phyloP scores from a whole-genome alignment of 2,113 vertebrate genomes.

The Callionymus lyra region DNA sequence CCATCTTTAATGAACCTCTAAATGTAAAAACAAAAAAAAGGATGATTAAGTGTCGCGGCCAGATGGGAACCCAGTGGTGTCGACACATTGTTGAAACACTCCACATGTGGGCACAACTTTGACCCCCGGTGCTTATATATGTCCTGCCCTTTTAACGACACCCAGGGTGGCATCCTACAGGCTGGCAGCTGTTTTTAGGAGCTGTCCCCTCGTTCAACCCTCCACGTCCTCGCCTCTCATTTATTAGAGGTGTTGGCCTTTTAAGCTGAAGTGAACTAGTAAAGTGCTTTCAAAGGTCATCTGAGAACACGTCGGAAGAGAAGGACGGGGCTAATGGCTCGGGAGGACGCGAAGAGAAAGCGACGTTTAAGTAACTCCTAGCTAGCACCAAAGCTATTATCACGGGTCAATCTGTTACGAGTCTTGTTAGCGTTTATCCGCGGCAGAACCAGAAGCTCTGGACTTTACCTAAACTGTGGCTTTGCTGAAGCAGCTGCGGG shows the following conservation, averaged over 20 bases:
- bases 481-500: conserved; percentile 40
- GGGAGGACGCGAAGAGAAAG: no score
- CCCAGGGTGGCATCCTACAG: conserved; percentile 53
- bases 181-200: conserved; percentile 61
- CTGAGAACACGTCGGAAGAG: no score
- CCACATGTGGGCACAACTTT: conserved; percentile 44
- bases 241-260: no score
- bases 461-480: conserved; percentile 47
- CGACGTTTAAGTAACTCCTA: no score
- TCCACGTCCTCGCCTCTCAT: conserved; percentile 29
- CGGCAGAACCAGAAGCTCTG: conserved; percentile 37
- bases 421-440: no score
- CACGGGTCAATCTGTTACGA: no score
- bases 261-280: no score
- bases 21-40: conserved; percentile 8
- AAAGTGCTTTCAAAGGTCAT: no score
- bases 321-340: no score
- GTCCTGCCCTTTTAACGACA: conserved; percentile 25
- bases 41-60: conserved; percentile 23
- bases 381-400: no score
- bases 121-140: conserved; percentile 25
- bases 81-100: conserved; percentile 27
- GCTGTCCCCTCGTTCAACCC: conserved; percentile 28
- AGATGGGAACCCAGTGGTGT: conserved; percentile 58
- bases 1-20: conserved; percentile 5